These are phyloP conservation scores for Gambusia holbrooki DNA, from an alignment of 2,113 vertebrate species.

Conservation along the genomic window DNA sequence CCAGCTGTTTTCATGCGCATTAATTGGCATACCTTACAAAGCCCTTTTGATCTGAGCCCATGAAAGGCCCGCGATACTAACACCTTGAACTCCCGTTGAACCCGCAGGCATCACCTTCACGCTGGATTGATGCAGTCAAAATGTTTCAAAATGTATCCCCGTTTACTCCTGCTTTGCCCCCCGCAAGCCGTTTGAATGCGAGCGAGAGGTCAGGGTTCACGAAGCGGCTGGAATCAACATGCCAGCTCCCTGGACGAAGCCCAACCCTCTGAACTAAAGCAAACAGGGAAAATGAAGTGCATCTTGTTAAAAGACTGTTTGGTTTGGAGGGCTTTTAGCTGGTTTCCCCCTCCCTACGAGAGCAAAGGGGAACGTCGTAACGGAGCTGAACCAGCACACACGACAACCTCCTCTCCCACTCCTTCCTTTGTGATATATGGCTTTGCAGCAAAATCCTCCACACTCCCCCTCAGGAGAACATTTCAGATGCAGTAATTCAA, in stretches of 20 bases:
- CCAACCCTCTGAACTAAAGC: slow-evolving; percentile 55
- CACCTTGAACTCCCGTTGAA: slow-evolving; percentile 70
- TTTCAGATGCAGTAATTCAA: slow-evolving; percentile 35
- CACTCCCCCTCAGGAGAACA: slow-evolving; percentile 17
- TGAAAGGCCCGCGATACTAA: slow-evolving; percentile 56
- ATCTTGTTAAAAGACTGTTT: slow-evolving; percentile 44
- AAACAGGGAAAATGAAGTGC: slow-evolving; percentile 58
- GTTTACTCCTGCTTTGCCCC: slow-evolving; percentile 44
- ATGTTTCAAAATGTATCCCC: slow-evolving; percentile 20
- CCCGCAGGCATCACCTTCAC: slow-evolving; percentile 32
- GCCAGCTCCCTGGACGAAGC: slow-evolving; percentile 36
- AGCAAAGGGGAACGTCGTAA: slow-evolving; percentile 11
- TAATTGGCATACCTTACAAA: slow-evolving; percentile 70
- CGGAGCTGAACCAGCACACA: slow-evolving; percentile 33
- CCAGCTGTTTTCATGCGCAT: slow-evolving; percentile 49
- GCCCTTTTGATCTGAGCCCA: slow-evolving; percentile 64
- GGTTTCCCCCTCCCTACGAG: neutral
- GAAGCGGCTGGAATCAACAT: slow-evolving; percentile 35
- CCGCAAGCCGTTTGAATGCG: slow-evolving; percentile 37
- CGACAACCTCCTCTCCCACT: slow-evolving; percentile 41
- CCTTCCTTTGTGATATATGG: slow-evolving; percentile 44
- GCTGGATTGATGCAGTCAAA: slow-evolving; percentile 39
- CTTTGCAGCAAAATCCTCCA: slow-evolving; percentile 46
- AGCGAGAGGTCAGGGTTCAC: slow-evolving; percentile 44
- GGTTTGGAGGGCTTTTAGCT: slow-evolving; percentile 40